Conservation (phyloP, 2,888 invertebrate species). For the Prionchulus punctatus region DNA sequence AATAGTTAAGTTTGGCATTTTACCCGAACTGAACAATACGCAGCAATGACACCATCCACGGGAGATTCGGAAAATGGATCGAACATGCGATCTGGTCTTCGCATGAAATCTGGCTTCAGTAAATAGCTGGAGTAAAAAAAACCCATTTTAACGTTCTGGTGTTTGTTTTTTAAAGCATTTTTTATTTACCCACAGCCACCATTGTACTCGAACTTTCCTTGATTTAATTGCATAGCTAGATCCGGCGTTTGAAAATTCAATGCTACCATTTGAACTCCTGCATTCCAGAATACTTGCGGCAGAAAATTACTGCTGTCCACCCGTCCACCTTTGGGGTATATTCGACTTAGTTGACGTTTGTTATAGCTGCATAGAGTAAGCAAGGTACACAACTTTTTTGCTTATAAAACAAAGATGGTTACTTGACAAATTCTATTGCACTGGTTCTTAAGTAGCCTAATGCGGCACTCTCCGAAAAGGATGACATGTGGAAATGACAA, state of each 20-base stretch:
- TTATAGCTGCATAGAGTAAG: conserved; percentile 63
- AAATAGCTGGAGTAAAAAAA: conserved; percentile 61
- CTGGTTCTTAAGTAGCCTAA: conserved; percentile 84
- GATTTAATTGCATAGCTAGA: conserved; percentile 97
- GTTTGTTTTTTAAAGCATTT: too few relatives aligned
- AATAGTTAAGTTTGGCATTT: too few relatives aligned
- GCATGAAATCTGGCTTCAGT: conserved; percentile 97
- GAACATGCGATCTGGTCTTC: conserved; percentile 82
- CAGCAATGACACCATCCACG: conserved; percentile 97
- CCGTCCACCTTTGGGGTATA: conserved; percentile 93
- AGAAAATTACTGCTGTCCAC: conserved; percentile 98
- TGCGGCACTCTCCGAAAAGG: conserved; percentile 92
- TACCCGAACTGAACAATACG: conserved; percentile 90
- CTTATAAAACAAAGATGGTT: too few relatives aligned
- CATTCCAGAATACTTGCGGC: conserved; percentile 99
- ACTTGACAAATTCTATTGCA: conserved; percentile 94
- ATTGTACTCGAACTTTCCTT: conserved; percentile 99
- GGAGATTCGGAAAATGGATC: conserved; percentile 98
- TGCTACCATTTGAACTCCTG: conserved; percentile 96
- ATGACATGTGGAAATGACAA: conserved; percentile 95
- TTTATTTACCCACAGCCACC: conserved; percentile 66
- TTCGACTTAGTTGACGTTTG: conserved; percentile 95
- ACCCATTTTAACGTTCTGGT: too few relatives aligned
- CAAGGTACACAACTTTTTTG: too few relatives aligned
- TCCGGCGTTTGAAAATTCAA: conserved; percentile 97